phyloP scores from a whole-genome alignment of 2,797 vertebrate species.

The Lagocephalus sceleratus region DNA sequence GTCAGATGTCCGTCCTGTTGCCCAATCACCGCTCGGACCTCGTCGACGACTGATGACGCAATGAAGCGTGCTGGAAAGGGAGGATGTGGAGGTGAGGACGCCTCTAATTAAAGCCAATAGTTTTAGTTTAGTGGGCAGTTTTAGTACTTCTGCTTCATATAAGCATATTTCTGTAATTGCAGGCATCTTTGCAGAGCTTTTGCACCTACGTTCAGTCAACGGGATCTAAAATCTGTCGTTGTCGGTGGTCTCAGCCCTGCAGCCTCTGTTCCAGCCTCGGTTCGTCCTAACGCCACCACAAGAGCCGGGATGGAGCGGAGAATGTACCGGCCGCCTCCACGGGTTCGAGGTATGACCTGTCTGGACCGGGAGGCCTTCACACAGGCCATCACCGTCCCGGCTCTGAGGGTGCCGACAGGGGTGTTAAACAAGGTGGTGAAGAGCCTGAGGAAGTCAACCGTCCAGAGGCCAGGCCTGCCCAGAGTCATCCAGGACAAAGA shows the following conservation, averaged over 20 bases:
- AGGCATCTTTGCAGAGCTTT: constrained; percentile 50
- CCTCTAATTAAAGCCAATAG: background rate
- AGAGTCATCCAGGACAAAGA: constrained; percentile 81
- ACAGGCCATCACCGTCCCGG: constrained; percentile 83
- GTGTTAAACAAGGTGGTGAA: constrained; percentile 78
- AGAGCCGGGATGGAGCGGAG: constrained; percentile 63
- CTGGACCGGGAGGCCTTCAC: constrained; percentile 87
- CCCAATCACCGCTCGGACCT: constrained; percentile 47
- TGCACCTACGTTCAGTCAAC: constrained; percentile 16
- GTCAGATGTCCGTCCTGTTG: background rate
- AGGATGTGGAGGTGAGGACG: constrained; percentile 73
- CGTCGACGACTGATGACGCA: constrained; percentile 59
- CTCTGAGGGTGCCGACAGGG: constrained; percentile 81
- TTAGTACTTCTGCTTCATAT: background rate
- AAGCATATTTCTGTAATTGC: constrained; percentile 10
- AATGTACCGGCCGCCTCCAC: constrained; percentile 75
- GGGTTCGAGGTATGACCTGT: constrained; percentile 87
- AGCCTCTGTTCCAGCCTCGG: background rate
- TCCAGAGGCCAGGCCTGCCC: constrained; percentile 85
- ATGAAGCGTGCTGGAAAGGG: constrained; percentile 19
- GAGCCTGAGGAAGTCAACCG: constrained; percentile 77
- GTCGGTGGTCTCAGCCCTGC: constrained; percentile 8
- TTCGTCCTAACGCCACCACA: constrained; percentile 18
- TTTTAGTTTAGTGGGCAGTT: background rate
- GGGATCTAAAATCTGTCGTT: constrained; percentile 7